phyloP scores from a whole-genome alignment of 2,888 invertebrate genomes.

The Caenorhabditis imperialis region DNA sequence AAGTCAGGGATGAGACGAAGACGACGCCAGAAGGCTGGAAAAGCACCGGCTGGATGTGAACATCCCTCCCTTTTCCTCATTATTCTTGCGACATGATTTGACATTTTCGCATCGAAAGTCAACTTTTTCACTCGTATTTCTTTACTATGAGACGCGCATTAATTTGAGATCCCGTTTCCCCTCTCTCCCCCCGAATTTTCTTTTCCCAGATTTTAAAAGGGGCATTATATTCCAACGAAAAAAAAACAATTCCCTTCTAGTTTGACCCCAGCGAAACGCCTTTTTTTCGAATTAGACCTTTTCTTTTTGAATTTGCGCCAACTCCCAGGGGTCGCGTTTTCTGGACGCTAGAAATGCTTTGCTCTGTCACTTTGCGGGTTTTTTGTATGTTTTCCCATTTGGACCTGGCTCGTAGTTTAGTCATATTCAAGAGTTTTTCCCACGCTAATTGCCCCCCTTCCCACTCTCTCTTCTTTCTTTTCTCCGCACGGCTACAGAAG shows the following conservation, averaged over 20 bases:
- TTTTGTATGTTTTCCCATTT: constrained; percentile 29
- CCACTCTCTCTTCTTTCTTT: constrained; percentile 13
- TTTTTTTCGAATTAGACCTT: constrained; percentile 49
- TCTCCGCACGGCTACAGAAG: constrained; percentile 33
- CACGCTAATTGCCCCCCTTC: constrained; percentile 22
- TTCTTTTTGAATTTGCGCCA: constrained; percentile 46
- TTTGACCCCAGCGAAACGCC: background rate
- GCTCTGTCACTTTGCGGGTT: constrained; percentile 43
- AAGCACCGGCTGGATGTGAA: constrained; percentile 43
- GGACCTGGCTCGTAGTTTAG: constrained; percentile 12
- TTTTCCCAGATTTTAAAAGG: no score
- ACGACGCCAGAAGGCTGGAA: constrained; percentile 47
- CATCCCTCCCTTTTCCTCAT: constrained; percentile 39
- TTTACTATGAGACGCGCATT: background rate
- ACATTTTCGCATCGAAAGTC: constrained; percentile 22
- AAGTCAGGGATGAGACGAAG: constrained; percentile 51
- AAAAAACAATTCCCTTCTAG: no score
- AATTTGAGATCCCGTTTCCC: no score
- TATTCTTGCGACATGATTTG: constrained; percentile 37
- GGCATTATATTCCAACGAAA: no score
- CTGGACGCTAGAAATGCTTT: constrained; percentile 48
- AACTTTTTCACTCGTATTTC: constrained; percentile 5
- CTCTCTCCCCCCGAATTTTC: no score
- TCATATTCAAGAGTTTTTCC: constrained; percentile 14
- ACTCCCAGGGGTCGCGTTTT: constrained; percentile 46